A percentile compares a stretch with the other conserved stretches of the same genome.
phyloP scores from a whole-genome alignment of 2,888 invertebrate genomes.

The Camptogramma bilineatum region DNA sequence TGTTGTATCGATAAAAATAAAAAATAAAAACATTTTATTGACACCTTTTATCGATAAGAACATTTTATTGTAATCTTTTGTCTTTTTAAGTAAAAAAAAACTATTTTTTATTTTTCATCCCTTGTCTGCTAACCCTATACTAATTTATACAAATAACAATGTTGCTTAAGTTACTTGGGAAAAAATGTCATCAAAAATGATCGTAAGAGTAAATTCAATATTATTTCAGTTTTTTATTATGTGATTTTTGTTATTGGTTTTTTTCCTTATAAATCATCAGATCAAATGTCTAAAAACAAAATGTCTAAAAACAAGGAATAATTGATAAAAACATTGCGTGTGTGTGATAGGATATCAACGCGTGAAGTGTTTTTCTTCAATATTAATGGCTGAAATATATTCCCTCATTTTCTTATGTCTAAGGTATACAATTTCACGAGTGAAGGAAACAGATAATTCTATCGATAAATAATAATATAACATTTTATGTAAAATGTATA shows the following conservation, averaged over 20 bases:
- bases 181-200: too few relatives aligned
- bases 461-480: constrained; percentile 11
- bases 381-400: constrained; percentile 8
- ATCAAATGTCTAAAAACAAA: not conserved
- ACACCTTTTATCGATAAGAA: not conserved
- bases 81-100: too few relatives aligned
- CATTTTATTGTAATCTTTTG: too few relatives aligned
- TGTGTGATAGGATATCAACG: not conserved
- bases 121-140: too few relatives aligned
- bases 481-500: too few relatives aligned
- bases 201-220: not conserved
- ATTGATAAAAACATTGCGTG: constrained; percentile 1
- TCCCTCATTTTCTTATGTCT: constrained; percentile 12
- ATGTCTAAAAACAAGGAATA: not conserved
- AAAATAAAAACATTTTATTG: not conserved
- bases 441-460: not conserved
- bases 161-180: too few relatives aligned
- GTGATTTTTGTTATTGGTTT: too few relatives aligned
- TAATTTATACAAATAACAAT: too few relatives aligned
- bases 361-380: constrained; percentile 7
- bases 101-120: too few relatives aligned
- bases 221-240: not conserved
- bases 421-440: constrained; percentile 11
- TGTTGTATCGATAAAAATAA: constrained; percentile 34
- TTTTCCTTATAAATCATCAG: too few relatives aligned